These are phyloP conservation scores for Myotis pilosus DNA, from an alignment of 2,797 vertebrate species.

Conservation along the genomic window DNA sequence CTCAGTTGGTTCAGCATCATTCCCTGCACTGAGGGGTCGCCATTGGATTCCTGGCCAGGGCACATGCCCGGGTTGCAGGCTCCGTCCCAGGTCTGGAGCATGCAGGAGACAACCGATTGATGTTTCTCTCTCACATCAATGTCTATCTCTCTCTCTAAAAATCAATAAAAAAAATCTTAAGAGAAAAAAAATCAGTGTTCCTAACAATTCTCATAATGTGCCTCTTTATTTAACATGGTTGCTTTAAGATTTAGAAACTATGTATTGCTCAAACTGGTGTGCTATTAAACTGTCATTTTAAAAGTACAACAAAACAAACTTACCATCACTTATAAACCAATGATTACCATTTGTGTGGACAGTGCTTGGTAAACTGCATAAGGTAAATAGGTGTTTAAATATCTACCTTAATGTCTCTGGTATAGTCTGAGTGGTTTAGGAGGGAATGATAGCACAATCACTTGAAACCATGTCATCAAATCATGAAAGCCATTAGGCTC, in stretches of 20 bases:
- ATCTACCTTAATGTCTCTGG: background rate
- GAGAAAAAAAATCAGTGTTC: background rate
- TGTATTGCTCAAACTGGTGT: background rate
- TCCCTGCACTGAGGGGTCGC: background rate
- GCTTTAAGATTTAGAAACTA: background rate
- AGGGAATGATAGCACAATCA: slow-evolving; percentile 19
- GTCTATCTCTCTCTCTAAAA: background rate
- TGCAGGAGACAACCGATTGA: background rate
- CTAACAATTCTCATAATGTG: background rate
- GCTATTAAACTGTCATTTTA: background rate
- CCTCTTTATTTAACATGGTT: background rate
- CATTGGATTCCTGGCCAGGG: background rate
- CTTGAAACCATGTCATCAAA: slow-evolving; percentile 15
- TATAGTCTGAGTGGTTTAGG: background rate
- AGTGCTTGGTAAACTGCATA: background rate
- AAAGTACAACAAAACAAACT: background rate
- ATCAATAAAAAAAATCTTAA: background rate
- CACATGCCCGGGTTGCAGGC: background rate
- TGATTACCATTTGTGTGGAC: background rate
- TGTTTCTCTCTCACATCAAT: background rate
- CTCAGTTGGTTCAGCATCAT: background rate
- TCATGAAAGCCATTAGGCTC: slow-evolving; percentile 52
- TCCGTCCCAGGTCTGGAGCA: background rate
- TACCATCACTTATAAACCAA: background rate
- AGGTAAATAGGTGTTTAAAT: slow-evolving; percentile 18